Evolutionary conservation across 2,797 vertebrate species (phyloP).

Genomic region (Betta splendens): DNA sequence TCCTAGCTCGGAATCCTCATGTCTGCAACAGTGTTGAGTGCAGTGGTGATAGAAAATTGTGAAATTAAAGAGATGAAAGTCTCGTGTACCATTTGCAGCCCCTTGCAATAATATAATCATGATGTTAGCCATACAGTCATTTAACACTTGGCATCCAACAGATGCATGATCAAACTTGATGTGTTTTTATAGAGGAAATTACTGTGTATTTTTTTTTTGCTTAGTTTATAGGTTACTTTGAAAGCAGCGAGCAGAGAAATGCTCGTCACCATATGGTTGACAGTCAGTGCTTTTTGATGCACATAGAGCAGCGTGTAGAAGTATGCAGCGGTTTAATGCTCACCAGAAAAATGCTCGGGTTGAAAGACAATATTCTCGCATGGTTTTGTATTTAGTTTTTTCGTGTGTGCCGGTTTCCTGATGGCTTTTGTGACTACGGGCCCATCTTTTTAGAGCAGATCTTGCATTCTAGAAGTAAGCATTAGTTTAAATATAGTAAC

Average conservation of each 20-base stretch:
- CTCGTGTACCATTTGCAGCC: slow-evolving; percentile 81
- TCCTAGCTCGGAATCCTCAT: slow-evolving; percentile 21
- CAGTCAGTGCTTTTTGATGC: slow-evolving; percentile 58
- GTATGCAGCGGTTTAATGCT: slow-evolving; percentile 31
- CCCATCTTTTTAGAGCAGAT: slow-evolving; percentile 10
- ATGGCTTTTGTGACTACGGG: slow-evolving; percentile 32
- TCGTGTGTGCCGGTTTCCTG: slow-evolving; percentile 19
- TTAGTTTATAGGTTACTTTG: slow-evolving; percentile 68
- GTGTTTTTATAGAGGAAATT: slow-evolving; percentile 56
- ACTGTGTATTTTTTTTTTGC: slow-evolving; percentile 35
- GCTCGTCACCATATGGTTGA: slow-evolving; percentile 68
- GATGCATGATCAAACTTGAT: slow-evolving; percentile 56
- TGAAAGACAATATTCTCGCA: slow-evolving; percentile 37
- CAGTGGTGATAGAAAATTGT: slow-evolving; percentile 70
- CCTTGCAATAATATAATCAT: slow-evolving; percentile 85
- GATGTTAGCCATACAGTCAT: slow-evolving; percentile 63
- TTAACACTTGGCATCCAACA: slow-evolving; percentile 45
- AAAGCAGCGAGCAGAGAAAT: slow-evolving; percentile 49
- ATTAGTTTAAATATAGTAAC: slow-evolving; percentile 5
- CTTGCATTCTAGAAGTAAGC: too few relatives aligned
- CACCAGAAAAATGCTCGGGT: slow-evolving; percentile 27
- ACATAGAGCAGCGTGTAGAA: slow-evolving; percentile 23
- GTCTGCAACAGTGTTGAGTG: slow-evolving; percentile 66
- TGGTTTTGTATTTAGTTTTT: slow-evolving; percentile 13
- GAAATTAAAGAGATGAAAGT: slow-evolving; percentile 84